A percentile compares a stretch with the other conserved stretches of the same genome.
These are phyloP conservation scores for Xenotilapia leptura DNA, from an alignment of 2,113 vertebrate genomes.

Conservation along the genomic window DNA sequence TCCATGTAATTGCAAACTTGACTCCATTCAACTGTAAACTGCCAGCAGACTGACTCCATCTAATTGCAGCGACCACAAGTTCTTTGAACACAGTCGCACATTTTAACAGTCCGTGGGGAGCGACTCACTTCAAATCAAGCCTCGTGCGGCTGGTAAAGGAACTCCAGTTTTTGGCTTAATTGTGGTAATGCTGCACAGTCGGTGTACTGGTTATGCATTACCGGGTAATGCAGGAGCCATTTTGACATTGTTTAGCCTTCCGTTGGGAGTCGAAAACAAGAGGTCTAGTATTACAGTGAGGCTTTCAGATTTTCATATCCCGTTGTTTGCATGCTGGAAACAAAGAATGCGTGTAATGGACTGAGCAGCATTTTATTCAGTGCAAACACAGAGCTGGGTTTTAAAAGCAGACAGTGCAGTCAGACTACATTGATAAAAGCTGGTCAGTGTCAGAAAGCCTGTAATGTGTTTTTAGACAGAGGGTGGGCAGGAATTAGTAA, in stretches of 20 bases:
- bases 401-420: not conserved
- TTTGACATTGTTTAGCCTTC: not conserved
- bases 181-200: not conserved
- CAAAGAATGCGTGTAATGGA: not conserved
- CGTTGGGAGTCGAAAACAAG: not conserved
- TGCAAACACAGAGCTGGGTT: not conserved
- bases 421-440: not conserved
- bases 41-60: not conserved
- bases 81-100: not conserved
- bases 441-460: not conserved
- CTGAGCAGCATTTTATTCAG: not conserved
- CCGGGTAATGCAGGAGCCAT: not conserved
- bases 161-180: not conserved
- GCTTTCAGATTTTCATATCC: not conserved
- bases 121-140: not conserved
- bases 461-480: not conserved
- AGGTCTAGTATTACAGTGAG: not conserved
- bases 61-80: accelerated
- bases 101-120: not conserved
- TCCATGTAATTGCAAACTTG: not conserved
- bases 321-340: not conserved
- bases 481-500: not conserved
- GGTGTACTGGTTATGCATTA: not conserved
- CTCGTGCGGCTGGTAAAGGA: accelerated
- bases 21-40: not conserved